Conservation (phyloP, 2,888 invertebrate genomes). For the Physocephala rufipes region DNA sequence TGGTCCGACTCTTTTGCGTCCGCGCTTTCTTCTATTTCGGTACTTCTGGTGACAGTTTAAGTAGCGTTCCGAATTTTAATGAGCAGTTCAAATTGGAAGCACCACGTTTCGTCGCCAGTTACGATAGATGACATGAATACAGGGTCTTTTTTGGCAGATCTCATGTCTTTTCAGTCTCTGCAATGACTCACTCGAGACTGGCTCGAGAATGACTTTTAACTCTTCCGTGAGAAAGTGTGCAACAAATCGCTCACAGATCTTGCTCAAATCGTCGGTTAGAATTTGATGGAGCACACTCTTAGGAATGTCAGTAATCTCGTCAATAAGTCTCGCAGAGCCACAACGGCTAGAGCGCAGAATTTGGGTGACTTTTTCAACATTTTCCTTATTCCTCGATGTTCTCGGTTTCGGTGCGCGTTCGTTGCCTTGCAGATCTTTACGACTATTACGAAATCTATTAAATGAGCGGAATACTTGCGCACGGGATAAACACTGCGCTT, state of each 20-base stretch:
- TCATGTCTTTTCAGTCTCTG: conserved; percentile 1
- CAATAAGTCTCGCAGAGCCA: too few species aligned
- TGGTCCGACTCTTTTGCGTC: too few species aligned
- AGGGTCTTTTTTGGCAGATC: not conserved
- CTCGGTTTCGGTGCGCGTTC: not conserved
- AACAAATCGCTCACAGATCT: too few species aligned
- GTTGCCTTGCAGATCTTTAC: not conserved
- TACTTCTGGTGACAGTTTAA: not conserved
- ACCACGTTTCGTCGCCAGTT: not conserved
- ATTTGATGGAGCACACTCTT: not conserved
- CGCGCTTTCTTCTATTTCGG: not conserved
- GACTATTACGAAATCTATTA: not conserved
- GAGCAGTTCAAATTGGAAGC: not conserved
- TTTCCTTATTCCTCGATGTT: not conserved
- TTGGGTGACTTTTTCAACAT: not conserved
- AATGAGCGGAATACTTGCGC: not conserved
- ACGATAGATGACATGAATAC: conserved; percentile 14
- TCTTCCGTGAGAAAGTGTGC: not conserved
- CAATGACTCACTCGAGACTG: not conserved
- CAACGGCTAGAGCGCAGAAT: not conserved
- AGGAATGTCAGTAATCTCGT: not conserved
- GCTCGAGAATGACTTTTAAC: not conserved
- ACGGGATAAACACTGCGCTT: not conserved
- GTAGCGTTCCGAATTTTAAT: not conserved
- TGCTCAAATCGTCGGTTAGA: not conserved